Conservation (phyloP, 2,888 invertebrate species). For the Oxyscelio sp. region DNA sequence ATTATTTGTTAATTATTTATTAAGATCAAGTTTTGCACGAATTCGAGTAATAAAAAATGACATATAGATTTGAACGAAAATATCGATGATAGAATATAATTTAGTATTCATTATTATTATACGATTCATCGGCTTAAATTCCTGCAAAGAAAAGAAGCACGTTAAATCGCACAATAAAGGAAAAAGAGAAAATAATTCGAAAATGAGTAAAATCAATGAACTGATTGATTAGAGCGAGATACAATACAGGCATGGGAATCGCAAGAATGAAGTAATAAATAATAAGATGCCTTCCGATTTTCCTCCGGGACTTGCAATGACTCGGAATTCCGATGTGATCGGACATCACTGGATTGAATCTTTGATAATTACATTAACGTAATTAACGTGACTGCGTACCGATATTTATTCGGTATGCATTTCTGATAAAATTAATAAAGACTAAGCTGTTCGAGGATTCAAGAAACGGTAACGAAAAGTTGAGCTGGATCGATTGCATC, state of each 20-base stretch:
- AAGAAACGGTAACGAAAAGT: slow-evolving; percentile 26
- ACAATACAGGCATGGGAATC: slow-evolving; percentile 59
- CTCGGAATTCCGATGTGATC: slow-evolving; percentile 78
- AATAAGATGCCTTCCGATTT: slow-evolving; percentile 78
- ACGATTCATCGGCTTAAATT: slow-evolving; percentile 24
- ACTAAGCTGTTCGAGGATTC: slow-evolving; percentile 80
- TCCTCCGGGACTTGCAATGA: slow-evolving; percentile 47
- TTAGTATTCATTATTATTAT: slow-evolving; percentile 60
- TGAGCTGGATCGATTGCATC: slow-evolving; percentile 35
- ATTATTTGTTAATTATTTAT: no score
- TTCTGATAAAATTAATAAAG: slow-evolving; percentile 86
- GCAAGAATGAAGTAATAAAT: slow-evolving; percentile 77
- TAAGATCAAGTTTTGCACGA: no score
- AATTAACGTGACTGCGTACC: slow-evolving; percentile 74
- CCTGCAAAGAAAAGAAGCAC: not conserved
- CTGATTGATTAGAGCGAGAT: slow-evolving; percentile 60
- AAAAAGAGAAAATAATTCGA: slow-evolving; percentile 44
- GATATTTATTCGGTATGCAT: slow-evolving; percentile 80
- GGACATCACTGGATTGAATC: slow-evolving; percentile 81
- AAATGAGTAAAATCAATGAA: slow-evolving; percentile 68
- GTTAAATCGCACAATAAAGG: slow-evolving; percentile 16
- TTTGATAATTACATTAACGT: slow-evolving; percentile 80
- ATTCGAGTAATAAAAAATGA: no score
- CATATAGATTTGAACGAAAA: no score
- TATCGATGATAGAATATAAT: slow-evolving; percentile 52